Percentiles rank a stretch among this genome's conserved stretches.
Conservation (phyloP, 2,113 vertebrate species). For the Galemys pyrenaicus region DNA sequence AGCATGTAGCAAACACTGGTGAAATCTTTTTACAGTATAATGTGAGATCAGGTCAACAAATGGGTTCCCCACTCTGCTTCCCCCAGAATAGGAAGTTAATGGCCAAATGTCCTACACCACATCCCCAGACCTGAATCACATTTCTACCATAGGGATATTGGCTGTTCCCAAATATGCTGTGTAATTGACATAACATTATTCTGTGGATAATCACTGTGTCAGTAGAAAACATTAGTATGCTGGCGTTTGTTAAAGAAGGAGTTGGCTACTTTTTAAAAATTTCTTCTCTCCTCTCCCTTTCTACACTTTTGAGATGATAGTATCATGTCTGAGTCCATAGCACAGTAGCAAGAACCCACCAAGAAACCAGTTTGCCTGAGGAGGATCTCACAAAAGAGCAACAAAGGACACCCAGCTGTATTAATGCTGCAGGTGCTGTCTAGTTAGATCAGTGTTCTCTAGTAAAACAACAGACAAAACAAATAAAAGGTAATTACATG, state of each 20-base stretch:
- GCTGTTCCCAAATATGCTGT: neutral
- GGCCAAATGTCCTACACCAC: neutral
- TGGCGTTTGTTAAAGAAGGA: neutral
- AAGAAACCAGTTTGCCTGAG: neutral
- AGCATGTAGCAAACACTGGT: neutral
- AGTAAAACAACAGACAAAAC: neutral
- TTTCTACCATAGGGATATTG: neutral
- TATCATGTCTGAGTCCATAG: neutral
- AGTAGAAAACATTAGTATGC: neutral
- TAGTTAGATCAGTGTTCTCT: neutral
- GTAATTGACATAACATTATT: neutral
- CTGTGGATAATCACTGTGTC: neutral
- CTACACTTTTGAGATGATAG: no score
- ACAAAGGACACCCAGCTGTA: neutral
- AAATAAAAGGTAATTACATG: neutral
- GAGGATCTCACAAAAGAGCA: neutral
- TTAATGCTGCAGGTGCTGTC: neutral
- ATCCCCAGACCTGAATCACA: neutral
- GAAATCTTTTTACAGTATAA: neutral
- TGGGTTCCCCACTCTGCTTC: neutral
- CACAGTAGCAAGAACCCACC: neutral
- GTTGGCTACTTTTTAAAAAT: neutral
- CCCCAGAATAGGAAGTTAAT: neutral
- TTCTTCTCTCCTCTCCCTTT: no score
- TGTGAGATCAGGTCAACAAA: neutral